These are phyloP conservation scores for Pipistrellus kuhlii DNA, from an alignment of 2,797 vertebrate species.

Conservation along the genomic window DNA sequence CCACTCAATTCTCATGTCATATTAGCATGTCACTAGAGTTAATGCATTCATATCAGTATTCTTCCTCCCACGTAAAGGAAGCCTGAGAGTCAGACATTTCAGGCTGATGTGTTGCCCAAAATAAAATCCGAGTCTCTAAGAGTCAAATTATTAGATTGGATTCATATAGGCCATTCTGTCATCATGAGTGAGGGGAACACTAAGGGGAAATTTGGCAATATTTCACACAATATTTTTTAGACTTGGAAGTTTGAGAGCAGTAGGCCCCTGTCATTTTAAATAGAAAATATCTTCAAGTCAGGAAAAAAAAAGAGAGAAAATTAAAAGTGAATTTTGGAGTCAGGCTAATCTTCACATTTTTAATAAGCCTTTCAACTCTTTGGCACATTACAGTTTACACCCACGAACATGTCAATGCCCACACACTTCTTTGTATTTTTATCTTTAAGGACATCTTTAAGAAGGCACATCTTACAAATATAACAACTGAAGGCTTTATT, in stretches of 20 bases:
- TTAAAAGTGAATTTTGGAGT: conserved; percentile 56
- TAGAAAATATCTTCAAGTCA: neutral
- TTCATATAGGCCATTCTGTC: neutral
- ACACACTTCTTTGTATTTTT: neutral
- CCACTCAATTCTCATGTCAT: neutral
- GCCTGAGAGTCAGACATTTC: neutral
- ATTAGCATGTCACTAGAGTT: neutral
- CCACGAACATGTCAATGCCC: neutral
- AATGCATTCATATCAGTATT: neutral
- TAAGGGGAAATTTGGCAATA: neutral
- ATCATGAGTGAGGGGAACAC: accelerated
- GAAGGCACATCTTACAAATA: conserved; percentile 35
- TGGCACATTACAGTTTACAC: neutral
- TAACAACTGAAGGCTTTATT: neutral
- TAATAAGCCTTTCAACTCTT: neutral
- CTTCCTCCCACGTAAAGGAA: neutral
- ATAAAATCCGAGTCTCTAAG: neutral
- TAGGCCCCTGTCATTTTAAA: conserved; percentile 52
- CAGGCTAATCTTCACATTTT: neutral
- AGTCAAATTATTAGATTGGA: neutral
- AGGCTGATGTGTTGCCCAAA: neutral
- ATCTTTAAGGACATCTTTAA: conserved; percentile 17
- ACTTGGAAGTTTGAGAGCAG: neutral
- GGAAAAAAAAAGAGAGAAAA: conserved; percentile 24
- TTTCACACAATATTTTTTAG: neutral